These are phyloP conservation scores for Tautogolabrus adspersus DNA, from an alignment of 2,113 vertebrate genomes.

Conservation along the genomic window DNA sequence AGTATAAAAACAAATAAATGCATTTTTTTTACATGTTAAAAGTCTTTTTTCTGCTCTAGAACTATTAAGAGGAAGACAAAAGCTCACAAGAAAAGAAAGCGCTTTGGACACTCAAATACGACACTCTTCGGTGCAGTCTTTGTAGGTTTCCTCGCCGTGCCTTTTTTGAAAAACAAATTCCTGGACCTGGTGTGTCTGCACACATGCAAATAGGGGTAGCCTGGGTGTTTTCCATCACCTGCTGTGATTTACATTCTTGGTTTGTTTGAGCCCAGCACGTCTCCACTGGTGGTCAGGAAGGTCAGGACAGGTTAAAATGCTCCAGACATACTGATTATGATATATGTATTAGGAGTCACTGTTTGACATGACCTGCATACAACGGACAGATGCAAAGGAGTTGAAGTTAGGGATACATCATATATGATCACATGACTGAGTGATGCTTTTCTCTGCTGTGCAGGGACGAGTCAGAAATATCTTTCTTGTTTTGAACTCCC, in stretches of 20 bases:
- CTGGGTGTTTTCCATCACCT: conserved; percentile 82
- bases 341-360: neutral
- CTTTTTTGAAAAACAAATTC: conserved; percentile 86
- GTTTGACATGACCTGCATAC: neutral
- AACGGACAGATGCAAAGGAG: neutral
- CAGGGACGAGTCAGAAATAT: conserved; percentile 1
- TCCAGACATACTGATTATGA: neutral
- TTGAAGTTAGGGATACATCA: neutral
- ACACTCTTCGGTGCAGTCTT: neutral
- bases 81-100: neutral
- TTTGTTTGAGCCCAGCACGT: conserved; percentile 48
- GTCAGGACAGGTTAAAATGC: conserved; percentile 37
- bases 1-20: conserved; percentile 4
- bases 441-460: conserved; percentile 16
- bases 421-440: neutral
- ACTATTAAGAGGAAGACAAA: neutral
- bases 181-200: conserved; percentile 56
- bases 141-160: conserved; percentile 21
- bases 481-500: neutral
- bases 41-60: too few relatives aligned
- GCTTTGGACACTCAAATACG: neutral
- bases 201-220: conserved; percentile 81
- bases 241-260: conserved; percentile 79
- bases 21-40: neutral
- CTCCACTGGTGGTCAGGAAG: conserved; percentile 39